phyloP scores from a whole-genome alignment of 2,797 vertebrate species.

The Hypotaenidia okinawae region DNA sequence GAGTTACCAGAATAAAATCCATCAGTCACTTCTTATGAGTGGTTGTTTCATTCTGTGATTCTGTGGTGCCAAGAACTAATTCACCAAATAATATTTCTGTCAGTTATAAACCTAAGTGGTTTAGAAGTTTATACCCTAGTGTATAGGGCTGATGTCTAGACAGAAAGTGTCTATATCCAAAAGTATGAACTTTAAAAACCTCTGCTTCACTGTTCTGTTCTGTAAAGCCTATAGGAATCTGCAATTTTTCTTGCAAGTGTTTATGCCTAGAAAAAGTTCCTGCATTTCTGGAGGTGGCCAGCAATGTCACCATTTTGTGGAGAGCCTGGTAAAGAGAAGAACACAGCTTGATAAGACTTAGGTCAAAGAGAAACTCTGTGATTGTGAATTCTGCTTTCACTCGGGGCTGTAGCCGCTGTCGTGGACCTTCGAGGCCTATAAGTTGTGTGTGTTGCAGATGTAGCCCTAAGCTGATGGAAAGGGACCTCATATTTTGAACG shows the following conservation, averaged over 20 bases:
- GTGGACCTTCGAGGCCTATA: fast-evolving
- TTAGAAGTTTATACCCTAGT: neutral
- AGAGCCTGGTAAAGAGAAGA: neutral
- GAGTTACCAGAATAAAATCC: neutral
- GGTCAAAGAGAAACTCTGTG: neutral
- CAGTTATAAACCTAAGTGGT: neutral
- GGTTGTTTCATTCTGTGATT: neutral
- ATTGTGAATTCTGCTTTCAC: neutral
- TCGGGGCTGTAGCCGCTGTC: neutral
- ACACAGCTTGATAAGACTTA: neutral
- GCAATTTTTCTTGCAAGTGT: neutral
- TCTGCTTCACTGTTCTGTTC: neutral
- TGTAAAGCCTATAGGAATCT: neutral
- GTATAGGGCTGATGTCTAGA: neutral
- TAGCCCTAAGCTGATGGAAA: neutral
- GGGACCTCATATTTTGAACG: neutral
- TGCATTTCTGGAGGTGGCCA: neutral
- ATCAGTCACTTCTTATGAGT: neutral
- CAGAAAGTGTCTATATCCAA: neutral
- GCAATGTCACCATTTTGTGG: neutral
- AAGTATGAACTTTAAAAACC: neutral
- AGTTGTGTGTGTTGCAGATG: neutral
- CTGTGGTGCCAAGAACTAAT: neutral
- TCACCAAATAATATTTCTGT: neutral
- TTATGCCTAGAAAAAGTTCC: neutral